A percentile compares a stretch with the other conserved stretches of the same genome.
Conservation (phyloP, 1,140 invertebrate genomes). For the Zaprionus inermis region DNA sequence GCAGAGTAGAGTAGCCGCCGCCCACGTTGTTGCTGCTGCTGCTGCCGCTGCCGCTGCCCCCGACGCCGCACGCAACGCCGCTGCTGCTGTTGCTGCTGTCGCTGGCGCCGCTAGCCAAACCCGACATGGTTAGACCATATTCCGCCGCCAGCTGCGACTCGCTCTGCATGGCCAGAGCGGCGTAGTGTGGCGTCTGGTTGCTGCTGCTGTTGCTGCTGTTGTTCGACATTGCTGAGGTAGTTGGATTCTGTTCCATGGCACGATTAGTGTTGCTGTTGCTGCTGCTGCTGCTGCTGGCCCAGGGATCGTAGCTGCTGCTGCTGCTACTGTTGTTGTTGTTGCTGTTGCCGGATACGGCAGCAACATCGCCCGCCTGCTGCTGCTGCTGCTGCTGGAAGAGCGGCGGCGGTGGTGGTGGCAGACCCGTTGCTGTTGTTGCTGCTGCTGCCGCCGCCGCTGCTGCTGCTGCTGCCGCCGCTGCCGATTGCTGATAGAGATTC, state of each 20-base stretch:
- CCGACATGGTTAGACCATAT: slow-evolving; percentile 76
- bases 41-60: slow-evolving; percentile 15
- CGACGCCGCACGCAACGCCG: too few relatives aligned
- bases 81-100: slow-evolving; percentile 57
- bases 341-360: slow-evolving; percentile 14
- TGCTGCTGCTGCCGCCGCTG: background rate
- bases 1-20: slow-evolving; percentile 21
- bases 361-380: slow-evolving; percentile 5
- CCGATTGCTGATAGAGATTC: slow-evolving; percentile 69
- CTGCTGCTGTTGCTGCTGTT: slow-evolving; percentile 8
- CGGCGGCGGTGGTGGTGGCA: slow-evolving; percentile 53
- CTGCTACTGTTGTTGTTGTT: slow-evolving; percentile 10
- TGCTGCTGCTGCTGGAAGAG: slow-evolving; percentile 30
- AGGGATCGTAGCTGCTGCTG: slow-evolving; percentile 15
- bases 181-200: slow-evolving; percentile 55
- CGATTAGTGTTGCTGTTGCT: slow-evolving; percentile 34
- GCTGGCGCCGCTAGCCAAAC: slow-evolving; percentile 63
- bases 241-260: slow-evolving; percentile 47
- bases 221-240: slow-evolving; percentile 35
- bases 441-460: slow-evolving; percentile 14
- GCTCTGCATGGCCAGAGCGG: slow-evolving; percentile 74
- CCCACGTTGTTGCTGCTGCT: slow-evolving; percentile 9
- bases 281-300: slow-evolving; percentile 9
- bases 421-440: slow-evolving; percentile 3
- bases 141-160: slow-evolving; percentile 76